Evolutionary conservation across 2,113 vertebrate species (phyloP).

Genomic region (Natator depressus): DNA sequence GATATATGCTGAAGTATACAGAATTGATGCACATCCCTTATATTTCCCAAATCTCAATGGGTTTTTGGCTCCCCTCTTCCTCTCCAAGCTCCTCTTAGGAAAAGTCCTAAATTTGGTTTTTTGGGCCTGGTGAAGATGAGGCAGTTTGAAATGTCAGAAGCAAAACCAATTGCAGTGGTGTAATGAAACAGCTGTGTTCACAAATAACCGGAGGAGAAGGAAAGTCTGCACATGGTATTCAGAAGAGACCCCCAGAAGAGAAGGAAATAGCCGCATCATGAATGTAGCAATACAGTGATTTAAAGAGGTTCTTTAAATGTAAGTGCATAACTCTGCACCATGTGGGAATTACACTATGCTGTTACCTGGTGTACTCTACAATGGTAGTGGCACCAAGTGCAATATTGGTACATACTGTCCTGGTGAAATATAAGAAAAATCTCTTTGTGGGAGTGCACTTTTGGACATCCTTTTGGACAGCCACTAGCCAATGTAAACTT

Average conservation of each 20-base stretch:
- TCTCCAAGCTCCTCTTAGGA: background rate
- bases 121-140: background rate
- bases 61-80: background rate
- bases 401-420: background rate
- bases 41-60: background rate
- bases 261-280: background rate
- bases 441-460: accelerated
- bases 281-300: background rate
- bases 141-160: constrained; percentile 14
- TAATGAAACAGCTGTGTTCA: background rate
- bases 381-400: background rate
- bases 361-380: background rate
- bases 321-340: background rate
- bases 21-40: background rate
- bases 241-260: background rate
- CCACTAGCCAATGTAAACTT: background rate
- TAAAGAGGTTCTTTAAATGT: background rate
- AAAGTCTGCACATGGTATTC: background rate
- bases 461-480: background rate
- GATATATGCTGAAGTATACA: background rate
- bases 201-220: background rate
- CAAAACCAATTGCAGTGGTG: background rate
- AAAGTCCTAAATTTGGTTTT: background rate
- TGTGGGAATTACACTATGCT: background rate
- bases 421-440: background rate